Percentiles rank a stretch among this genome's conserved stretches.
Conservation (phyloP, 2,888 invertebrate species). For the Chaitophorus viminalis region DNA sequence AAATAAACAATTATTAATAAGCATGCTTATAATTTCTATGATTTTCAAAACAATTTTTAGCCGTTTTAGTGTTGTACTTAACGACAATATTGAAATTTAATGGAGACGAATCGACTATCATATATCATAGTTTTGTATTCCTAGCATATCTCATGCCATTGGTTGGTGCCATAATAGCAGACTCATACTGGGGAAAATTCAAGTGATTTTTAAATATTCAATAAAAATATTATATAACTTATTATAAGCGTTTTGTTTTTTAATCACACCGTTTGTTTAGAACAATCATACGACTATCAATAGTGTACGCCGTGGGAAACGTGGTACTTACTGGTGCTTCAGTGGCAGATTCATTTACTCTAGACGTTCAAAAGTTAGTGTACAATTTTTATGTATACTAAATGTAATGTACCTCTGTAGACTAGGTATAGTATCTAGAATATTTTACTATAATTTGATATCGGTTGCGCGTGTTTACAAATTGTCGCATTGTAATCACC, state of each 20-base stretch:
- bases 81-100: constrained; percentile 75
- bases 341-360: constrained; percentile 11
- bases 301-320: constrained; percentile 72
- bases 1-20: not conserved
- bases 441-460: no score
- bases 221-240: not conserved
- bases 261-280: constrained; percentile 67
- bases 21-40: not conserved
- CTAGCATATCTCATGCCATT: constrained; percentile 81
- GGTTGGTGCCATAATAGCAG: constrained; percentile 80
- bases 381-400: not conserved
- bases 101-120: constrained; percentile 77
- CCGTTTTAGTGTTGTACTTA: constrained; percentile 76
- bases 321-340: constrained; percentile 64
- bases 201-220: constrained; percentile 21
- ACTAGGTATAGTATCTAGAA: no score
- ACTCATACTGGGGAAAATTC: constrained; percentile 66
- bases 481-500: no score
- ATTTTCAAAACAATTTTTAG: not conserved
- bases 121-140: constrained; percentile 82
- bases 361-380: constrained; percentile 33
- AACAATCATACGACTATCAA: constrained; percentile 88
- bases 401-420: no score
- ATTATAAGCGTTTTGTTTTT: not conserved
- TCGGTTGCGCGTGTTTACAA: no score